Evolutionary conservation across 1,140 invertebrate species (phyloP).

Genomic region (Panulirus ornatus): DNA sequence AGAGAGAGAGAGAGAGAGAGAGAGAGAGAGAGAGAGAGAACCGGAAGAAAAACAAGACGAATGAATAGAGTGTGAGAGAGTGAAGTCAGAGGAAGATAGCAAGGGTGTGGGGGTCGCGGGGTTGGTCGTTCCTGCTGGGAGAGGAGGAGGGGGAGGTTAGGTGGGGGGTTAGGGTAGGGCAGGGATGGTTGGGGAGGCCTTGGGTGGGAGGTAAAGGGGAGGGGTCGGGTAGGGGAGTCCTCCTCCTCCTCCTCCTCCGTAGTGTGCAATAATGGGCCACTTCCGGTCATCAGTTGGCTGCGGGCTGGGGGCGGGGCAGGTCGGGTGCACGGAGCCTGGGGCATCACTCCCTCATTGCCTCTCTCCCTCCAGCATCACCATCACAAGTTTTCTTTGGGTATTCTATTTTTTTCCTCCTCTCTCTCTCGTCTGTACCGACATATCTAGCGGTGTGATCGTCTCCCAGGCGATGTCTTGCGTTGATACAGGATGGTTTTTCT

Average conservation of each 20-base stretch:
- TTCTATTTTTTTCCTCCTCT: conserved; percentile 10
- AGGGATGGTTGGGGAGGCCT: neutral
- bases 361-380: conserved; percentile 14
- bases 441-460: no score
- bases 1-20: no score
- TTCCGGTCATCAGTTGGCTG: conserved; percentile 54
- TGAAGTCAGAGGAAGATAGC: neutral
- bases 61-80: neutral
- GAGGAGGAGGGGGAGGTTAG: neutral
- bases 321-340: neutral
- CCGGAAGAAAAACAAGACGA: neutral
- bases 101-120: neutral
- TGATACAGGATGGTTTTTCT: no score
- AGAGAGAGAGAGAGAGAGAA: no score
- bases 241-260: conserved; percentile 10
- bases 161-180: neutral
- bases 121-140: neutral
- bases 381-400: no score
- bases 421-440: neutral
- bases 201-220: conserved; percentile 15
- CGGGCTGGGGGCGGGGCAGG: neutral
- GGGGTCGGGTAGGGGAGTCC: neutral
- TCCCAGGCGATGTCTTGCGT: no score
- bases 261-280: conserved; percentile 51
- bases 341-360: neutral